phyloP scores from a whole-genome alignment of 2,113 vertebrate genomes.

The Aspiorhynchus laticeps region DNA sequence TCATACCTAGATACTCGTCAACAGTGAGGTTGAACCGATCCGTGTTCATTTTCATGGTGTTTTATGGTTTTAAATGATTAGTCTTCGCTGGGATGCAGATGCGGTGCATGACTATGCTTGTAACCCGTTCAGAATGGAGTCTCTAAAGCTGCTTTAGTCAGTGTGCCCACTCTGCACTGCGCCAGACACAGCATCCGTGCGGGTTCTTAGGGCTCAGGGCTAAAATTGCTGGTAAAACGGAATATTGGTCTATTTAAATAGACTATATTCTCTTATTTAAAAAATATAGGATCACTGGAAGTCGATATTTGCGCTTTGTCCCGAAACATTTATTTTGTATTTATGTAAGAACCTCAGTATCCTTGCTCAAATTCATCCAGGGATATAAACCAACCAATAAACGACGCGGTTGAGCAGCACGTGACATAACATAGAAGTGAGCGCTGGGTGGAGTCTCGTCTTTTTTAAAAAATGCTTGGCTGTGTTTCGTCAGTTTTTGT shows the following conservation, averaged over 20 bases:
- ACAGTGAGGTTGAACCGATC: slow-evolving; percentile 56
- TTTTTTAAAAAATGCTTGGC: slow-evolving; percentile 27
- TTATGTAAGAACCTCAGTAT: neutral
- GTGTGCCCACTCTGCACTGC: slow-evolving; percentile 17
- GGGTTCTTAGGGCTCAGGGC: neutral
- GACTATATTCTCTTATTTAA: neutral
- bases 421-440: slow-evolving; percentile 11
- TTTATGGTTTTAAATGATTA: neutral
- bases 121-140: neutral
- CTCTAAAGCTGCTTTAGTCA: neutral
- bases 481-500: slow-evolving; percentile 37
- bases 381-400: slow-evolving; percentile 15
- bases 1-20: slow-evolving; percentile 60
- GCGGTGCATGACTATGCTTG: neutral
- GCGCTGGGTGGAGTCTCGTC: slow-evolving; percentile 14
- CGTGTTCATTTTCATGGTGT: slow-evolving; percentile 55
- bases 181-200: neutral
- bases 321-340: neutral
- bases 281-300: neutral
- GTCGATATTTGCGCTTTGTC: neutral
- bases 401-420: neutral
- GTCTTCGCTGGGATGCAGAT: neutral
- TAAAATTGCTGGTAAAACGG: neutral
- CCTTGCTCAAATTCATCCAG: neutral
- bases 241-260: neutral